Conservation (phyloP, 2,113 vertebrate species). For the Sinosuthora webbiana region DNA sequence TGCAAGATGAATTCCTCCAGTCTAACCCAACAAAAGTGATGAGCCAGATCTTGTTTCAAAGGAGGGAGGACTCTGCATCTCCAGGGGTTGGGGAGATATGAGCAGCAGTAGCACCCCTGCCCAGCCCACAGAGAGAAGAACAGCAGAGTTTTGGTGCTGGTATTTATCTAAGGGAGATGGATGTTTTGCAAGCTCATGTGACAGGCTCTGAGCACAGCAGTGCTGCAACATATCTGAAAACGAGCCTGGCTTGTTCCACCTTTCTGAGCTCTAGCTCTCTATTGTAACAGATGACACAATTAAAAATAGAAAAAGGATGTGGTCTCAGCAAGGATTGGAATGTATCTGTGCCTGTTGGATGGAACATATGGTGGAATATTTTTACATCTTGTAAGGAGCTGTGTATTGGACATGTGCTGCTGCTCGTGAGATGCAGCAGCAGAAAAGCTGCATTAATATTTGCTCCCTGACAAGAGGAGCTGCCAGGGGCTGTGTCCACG, state of each 20-base stretch:
- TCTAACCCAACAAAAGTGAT: not conserved
- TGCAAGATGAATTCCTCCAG: not conserved
- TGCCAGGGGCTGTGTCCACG: not conserved
- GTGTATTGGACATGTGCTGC: conserved; percentile 12
- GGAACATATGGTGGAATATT: conserved; percentile 59
- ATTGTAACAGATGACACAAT: conserved; percentile 63
- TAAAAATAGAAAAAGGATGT: conserved; percentile 66
- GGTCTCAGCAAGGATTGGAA: conserved; percentile 28
- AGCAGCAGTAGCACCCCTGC: not conserved
- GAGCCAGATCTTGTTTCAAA: not conserved
- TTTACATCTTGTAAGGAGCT: conserved; percentile 32
- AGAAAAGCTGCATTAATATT: conserved; percentile 7
- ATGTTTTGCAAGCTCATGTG: not conserved
- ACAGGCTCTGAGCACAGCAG: not conserved
- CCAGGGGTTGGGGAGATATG: not conserved
- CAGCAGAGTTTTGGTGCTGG: not conserved
- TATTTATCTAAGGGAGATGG: not conserved
- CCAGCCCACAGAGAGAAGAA: not conserved
- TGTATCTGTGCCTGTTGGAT: conserved; percentile 20
- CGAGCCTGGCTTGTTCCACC: conserved; percentile 21
- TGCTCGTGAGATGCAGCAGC: not conserved
- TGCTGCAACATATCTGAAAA: not conserved
- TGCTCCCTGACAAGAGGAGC: not conserved
- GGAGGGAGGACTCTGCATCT: not conserved
- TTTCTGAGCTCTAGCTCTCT: conserved; percentile 15